phyloP scores from a whole-genome alignment of 2,113 vertebrate species.

The Crypturellus undulatus region DNA sequence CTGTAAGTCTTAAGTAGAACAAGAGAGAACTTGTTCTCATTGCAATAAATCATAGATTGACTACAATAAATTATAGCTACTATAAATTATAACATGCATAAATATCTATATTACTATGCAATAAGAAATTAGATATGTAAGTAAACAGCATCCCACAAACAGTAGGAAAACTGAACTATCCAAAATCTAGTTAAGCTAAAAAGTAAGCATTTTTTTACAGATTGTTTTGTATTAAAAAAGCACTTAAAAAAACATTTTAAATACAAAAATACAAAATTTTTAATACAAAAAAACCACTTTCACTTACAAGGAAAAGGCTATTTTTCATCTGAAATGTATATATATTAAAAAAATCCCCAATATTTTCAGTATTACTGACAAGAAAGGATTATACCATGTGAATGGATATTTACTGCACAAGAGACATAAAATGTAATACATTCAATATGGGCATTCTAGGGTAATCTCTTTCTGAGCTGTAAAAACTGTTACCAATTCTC shows the following conservation, averaged over 20 bases:
- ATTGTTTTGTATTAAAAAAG: background rate
- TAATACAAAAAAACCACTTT: background rate
- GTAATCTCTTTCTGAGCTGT: background rate
- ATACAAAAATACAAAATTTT: too few species aligned
- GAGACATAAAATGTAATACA: background rate
- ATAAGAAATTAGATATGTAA: background rate
- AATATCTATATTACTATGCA: background rate
- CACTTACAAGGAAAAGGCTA: background rate
- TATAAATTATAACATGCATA: background rate
- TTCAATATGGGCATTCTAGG: background rate
- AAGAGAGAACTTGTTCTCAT: background rate
- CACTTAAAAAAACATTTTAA: too few species aligned
- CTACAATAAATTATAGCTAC: background rate
- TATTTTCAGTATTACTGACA: background rate
- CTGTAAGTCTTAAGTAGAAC: background rate
- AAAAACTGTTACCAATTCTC: background rate
- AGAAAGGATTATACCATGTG: background rate
- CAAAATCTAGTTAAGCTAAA: background rate
- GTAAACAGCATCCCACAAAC: background rate
- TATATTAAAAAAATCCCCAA: background rate
- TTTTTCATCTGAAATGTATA: background rate
- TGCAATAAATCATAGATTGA: background rate
- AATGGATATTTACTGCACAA: background rate
- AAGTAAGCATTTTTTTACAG: background rate
- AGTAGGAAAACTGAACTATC: background rate